These are phyloP conservation scores for Parnassius smintheus DNA, from an alignment of 2,888 invertebrate genomes.

Conservation along the genomic window DNA sequence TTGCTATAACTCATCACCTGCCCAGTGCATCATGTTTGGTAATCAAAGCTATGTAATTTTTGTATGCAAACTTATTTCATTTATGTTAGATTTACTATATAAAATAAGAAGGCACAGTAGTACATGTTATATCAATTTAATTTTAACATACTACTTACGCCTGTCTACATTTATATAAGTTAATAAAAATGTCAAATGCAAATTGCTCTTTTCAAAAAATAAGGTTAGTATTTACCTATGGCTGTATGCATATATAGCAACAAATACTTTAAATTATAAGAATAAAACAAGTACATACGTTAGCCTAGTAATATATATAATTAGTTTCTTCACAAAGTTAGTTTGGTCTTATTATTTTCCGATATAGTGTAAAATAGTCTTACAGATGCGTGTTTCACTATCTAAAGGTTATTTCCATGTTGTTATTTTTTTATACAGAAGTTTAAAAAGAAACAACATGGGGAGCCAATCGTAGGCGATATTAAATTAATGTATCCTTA, in stretches of 20 bases:
- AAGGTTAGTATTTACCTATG: conserved; percentile 20
- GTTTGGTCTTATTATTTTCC: too few relatives aligned
- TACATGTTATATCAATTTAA: not conserved
- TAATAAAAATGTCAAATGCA: conserved; percentile 12
- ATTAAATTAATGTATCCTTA: too few relatives aligned
- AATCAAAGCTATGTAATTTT: not conserved
- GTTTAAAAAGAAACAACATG: too few relatives aligned
- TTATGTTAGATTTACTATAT: not conserved
- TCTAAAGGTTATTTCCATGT: conserved; percentile 24
- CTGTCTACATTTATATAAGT: conserved; percentile 16
- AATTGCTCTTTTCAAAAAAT: conserved; percentile 12
- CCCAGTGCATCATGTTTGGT: conserved; percentile 15
- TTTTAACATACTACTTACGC: not conserved
- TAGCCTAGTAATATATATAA: conserved; percentile 9
- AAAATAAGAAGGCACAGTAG: not conserved
- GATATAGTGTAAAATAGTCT: conserved; percentile 11
- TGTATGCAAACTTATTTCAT: not conserved
- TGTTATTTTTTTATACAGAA: conserved; percentile 7
- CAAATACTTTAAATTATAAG: conserved; percentile 21
- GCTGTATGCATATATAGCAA: conserved; percentile 10
- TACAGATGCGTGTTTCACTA: conserved; percentile 14
- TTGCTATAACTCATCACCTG: conserved; percentile 26
- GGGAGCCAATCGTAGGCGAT: too few relatives aligned
- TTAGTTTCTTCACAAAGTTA: conserved; percentile 1
- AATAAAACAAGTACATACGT: conserved; percentile 12